phyloP scores from a whole-genome alignment of 2,888 invertebrate genomes.

The Synanthedon vespiformis region DNA sequence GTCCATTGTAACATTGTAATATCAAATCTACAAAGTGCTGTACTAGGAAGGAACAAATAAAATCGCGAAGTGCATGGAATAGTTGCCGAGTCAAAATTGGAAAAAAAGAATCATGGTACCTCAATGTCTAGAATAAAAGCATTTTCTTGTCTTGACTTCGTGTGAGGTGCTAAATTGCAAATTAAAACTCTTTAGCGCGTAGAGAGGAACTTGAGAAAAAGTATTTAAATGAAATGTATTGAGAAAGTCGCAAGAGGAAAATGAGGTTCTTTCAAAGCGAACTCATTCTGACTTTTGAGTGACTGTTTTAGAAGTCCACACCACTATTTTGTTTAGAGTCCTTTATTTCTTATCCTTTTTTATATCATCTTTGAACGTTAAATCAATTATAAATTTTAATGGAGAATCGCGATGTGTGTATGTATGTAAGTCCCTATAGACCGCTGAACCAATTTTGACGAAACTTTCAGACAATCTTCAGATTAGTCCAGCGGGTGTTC shows the following conservation, averaged over 20 bases:
- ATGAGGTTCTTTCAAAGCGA: constrained; percentile 61
- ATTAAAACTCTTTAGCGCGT: constrained; percentile 54
- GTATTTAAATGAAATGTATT: constrained; percentile 68
- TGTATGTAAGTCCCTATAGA: too few relatives aligned
- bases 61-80: background rate
- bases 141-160: constrained; percentile 44
- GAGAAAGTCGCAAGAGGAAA: constrained; percentile 58
- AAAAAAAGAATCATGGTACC: background rate
- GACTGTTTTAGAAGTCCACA: constrained; percentile 48
- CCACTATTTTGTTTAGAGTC: constrained; percentile 26
- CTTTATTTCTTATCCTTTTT: constrained; percentile 12
- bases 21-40: too few relatives aligned
- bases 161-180: constrained; percentile 47
- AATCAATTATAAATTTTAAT: too few relatives aligned
- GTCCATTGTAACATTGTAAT: too few relatives aligned
- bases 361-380: background rate
- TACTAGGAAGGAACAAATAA: too few relatives aligned
- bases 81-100: background rate
- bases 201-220: constrained; percentile 37
- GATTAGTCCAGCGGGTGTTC: too few relatives aligned
- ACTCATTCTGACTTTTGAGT: constrained; percentile 47
- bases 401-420: too few relatives aligned
- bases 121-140: constrained; percentile 19
- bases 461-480: too few relatives aligned
- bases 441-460: too few relatives aligned